Conservation (phyloP, 2,888 invertebrate genomes). For the Melanostoma mellinum region DNA sequence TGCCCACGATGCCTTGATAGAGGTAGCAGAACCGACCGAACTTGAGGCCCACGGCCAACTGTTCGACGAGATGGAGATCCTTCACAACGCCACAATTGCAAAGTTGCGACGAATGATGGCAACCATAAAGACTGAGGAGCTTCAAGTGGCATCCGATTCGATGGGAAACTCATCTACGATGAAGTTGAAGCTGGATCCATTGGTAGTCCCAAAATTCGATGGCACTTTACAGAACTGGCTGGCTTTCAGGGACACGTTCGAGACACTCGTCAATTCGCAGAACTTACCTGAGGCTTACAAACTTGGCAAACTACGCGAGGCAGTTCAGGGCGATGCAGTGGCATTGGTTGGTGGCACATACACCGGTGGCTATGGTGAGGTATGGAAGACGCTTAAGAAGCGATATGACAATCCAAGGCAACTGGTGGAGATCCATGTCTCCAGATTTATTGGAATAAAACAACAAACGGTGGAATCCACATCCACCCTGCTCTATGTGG, state of each 20-base stretch:
- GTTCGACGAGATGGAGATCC: not conserved
- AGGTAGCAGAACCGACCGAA: not conserved
- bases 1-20: not conserved
- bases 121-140: no score
- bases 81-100: not conserved
- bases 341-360: slow-evolving; percentile 41
- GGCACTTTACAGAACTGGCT: slow-evolving; percentile 27
- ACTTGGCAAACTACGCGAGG: not conserved
- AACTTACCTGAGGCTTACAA: slow-evolving; percentile 30
- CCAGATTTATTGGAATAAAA: slow-evolving; percentile 44
- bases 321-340: slow-evolving; percentile 15
- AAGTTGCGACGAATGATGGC: not conserved
- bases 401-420: slow-evolving; percentile 42
- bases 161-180: no score
- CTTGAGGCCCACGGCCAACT: not conserved
- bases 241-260: slow-evolving; percentile 35
- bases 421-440: slow-evolving; percentile 46
- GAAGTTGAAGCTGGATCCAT: no score
- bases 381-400: slow-evolving; percentile 37
- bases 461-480: not conserved
- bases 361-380: slow-evolving; percentile 44
- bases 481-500: slow-evolving; percentile 26
- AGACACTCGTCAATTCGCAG: slow-evolving; percentile 36
- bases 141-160: no score
- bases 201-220: slow-evolving; percentile 4